phyloP scores from a whole-genome alignment of 2,888 invertebrate genomes.

The Lottia gigantea region DNA sequence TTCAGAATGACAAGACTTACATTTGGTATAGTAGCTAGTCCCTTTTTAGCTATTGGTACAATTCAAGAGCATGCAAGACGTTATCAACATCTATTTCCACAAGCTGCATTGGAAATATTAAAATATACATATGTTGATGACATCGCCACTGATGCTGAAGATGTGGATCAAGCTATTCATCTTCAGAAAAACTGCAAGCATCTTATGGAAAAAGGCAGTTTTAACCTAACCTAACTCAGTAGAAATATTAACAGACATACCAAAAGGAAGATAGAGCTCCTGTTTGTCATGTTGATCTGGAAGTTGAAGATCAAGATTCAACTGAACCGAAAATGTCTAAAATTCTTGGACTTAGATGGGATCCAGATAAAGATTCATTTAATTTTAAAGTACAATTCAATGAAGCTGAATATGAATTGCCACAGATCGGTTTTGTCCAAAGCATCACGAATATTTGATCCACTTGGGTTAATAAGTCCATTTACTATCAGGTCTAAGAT shows the following conservation, averaged over 20 bases:
- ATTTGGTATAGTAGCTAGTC: not conserved
- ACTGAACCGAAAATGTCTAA: not conserved
- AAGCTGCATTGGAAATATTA: not conserved
- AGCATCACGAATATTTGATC: not conserved
- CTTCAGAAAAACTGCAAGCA: not conserved
- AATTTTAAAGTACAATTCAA: not conserved
- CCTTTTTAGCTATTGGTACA: not conserved
- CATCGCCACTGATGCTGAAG: not conserved
- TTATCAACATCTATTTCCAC: not conserved
- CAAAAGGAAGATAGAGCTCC: conserved; percentile 1
- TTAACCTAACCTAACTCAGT: not conserved
- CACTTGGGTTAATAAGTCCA: not conserved
- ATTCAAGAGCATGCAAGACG: conserved; percentile 1
- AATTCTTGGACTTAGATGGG: conserved; percentile 1
- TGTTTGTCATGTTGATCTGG: not conserved
- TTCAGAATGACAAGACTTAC: conserved; percentile 7
- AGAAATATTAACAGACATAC: conserved; percentile 5
- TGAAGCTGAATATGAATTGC: not conserved
- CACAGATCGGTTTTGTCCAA: not conserved
- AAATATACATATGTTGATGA: not conserved
- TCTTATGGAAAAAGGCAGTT: not conserved
- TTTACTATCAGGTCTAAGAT: conserved; percentile 2
- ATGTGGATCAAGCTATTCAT: not conserved
- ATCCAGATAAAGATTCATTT: not conserved
- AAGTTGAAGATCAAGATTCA: not conserved